Evolutionary conservation across 2,888 invertebrate genomes (phyloP).

Genomic region (Ormyrus labotus): DNA sequence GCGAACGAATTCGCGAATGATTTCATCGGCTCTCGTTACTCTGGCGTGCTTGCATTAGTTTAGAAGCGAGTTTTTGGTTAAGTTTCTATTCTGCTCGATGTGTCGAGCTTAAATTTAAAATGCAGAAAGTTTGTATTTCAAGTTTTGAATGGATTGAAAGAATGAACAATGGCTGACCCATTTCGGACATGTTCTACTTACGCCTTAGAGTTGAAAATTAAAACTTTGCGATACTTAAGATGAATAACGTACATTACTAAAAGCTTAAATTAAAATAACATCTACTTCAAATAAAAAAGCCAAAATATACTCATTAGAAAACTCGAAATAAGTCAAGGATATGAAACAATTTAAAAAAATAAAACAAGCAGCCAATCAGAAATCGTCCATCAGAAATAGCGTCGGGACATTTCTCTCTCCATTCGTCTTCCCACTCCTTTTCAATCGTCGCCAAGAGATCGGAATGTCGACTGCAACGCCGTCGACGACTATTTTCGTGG

Average conservation of each 20-base stretch:
- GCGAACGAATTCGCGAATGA: too few species aligned
- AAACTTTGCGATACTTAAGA: not conserved
- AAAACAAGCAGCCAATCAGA: conserved; percentile 1
- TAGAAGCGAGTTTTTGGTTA: too few species aligned
- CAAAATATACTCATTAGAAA: not conserved
- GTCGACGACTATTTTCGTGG: conserved; percentile 27
- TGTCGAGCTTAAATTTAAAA: not conserved
- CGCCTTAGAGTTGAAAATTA: not conserved
- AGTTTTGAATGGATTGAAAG: not conserved
- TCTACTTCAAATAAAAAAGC: not conserved
- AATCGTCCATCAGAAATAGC: not conserved
- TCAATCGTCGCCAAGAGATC: not conserved
- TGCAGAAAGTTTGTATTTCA: conserved; percentile 2
- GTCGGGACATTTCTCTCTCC: not conserved
- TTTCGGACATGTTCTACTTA: not conserved
- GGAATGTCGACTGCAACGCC: not conserved
- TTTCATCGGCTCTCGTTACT: too few species aligned
- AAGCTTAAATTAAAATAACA: not conserved
- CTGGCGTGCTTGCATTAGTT: too few species aligned
- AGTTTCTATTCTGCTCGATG: not conserved
- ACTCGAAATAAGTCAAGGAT: too few species aligned
- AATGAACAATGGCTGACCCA: not conserved
- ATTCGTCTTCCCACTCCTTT: not conserved
- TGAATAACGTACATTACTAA: not conserved
- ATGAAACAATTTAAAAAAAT: not conserved